Evolutionary conservation across 2,797 vertebrate species (phyloP).

Genomic region (Threskiornis aethiopicus): DNA sequence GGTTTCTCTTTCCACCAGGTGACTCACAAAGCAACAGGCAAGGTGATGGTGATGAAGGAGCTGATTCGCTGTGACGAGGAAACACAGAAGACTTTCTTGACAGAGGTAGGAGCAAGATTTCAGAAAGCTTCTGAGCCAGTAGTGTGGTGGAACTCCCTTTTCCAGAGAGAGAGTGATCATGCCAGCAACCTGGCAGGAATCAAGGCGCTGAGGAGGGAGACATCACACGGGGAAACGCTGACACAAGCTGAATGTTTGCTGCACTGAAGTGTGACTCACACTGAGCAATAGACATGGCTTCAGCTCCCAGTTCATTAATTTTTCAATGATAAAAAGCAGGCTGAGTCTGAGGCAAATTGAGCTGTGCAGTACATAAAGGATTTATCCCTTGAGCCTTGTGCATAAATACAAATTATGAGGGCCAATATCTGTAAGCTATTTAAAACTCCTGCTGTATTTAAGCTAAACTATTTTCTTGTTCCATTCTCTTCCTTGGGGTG

Average conservation of each 20-base stretch:
- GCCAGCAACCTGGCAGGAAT: neutral
- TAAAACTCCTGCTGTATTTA: neutral
- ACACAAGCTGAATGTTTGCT: neutral
- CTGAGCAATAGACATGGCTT: neutral
- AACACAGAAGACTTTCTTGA: constrained; percentile 93
- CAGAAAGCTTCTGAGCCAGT: neutral
- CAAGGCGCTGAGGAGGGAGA: neutral
- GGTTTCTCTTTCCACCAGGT: constrained; percentile 76
- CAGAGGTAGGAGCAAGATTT: constrained; percentile 81
- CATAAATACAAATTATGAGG: neutral
- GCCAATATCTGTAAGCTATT: neutral
- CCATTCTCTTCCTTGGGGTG: neutral
- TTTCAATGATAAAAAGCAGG: constrained; percentile 50
- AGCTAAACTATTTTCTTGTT: neutral
- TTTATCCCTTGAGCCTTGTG: constrained; percentile 39
- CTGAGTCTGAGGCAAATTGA: constrained; percentile 20
- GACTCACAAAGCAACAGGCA: constrained; percentile 92
- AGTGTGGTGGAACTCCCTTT: neutral
- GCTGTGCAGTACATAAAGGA: constrained; percentile 6
- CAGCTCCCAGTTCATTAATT: constrained; percentile 51
- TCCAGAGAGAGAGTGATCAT: neutral
- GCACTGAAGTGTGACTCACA: constrained; percentile 9
- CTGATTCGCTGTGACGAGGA: constrained; percentile 93
- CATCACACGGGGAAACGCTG: neutral
- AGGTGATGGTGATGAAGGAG: constrained; percentile 98